Evolutionary conservation across 1,140 invertebrate species (phyloP), one percentile per base, ranked within the genome.

Genomic region (Drosophila paulistorum): DNA sequence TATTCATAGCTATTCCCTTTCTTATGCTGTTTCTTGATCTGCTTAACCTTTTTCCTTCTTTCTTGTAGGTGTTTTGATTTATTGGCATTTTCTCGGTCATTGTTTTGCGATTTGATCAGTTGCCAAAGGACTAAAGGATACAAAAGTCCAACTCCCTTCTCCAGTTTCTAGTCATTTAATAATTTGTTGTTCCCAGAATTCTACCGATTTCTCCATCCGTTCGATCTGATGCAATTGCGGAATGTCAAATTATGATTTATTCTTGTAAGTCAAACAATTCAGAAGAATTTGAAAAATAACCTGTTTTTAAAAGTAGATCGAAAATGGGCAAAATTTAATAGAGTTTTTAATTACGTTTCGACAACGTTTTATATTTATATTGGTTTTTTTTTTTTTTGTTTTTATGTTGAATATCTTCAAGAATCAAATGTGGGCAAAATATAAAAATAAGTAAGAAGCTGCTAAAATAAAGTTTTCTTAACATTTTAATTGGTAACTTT

Each of bases 41-140:
- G 57, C 64, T 78, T 78, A 79, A 72, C 73, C 68, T 79, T 79
- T 79, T 20, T 60, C 62, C 63, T 45, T 71, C 58, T 66, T 71
- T 78, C 73, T 76, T 76, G 76, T 79, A 79, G 76, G 76, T 79
- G 76, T 79, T 79, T 79, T 79, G 76, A 79, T 79, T 79, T 79
- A 79, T 79, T 79, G 76, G 76, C 76, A 76, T 79, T 76, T 79
- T 74, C 33, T 62, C 13, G 20, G 33, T 41, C 68, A 58, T 72
- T 79, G 75, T 73, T 79, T 76, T 71, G 76, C 76, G 68, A 79
- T 79, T 79, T 72, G 73, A 76, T 79, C 75, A 79, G 73, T 79
- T 79, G 73, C 68, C 68, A 76, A 71, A 76, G 60, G 55, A 42
- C 20, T 42, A 69, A 67, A 54, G 71, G 63, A 33, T 42, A 61